Conservation (phyloP, 2,797 vertebrate species). For the Channallabes apus region DNA sequence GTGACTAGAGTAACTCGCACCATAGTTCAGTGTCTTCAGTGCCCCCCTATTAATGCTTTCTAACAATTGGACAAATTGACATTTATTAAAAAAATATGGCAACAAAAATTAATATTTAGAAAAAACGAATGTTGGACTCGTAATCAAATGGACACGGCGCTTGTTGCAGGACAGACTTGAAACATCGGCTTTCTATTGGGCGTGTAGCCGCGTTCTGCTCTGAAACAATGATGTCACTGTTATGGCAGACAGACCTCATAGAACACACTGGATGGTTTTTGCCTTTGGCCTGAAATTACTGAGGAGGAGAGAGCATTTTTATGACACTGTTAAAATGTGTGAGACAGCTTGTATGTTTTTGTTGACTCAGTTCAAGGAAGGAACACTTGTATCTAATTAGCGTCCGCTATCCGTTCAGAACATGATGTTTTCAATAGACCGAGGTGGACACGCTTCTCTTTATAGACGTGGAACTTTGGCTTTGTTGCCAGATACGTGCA, state of each 20-base stretch:
- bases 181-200: conserved; percentile 35
- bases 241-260: conserved; percentile 6
- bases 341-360: conserved; percentile 17
- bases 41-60: conserved; percentile 42
- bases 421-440: not conserved
- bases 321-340: conserved; percentile 16
- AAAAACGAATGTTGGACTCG: conserved; percentile 34
- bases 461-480: not conserved
- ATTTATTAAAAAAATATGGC: conserved; percentile 30
- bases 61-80: conserved; percentile 37
- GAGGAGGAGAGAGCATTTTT: not conserved
- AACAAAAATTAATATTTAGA: not conserved
- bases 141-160: conserved; percentile 40
- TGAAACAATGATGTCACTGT: conserved; percentile 40
- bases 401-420: not conserved
- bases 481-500: not conserved
- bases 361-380: conserved; percentile 14
- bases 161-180: conserved; percentile 31
- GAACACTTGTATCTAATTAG: not conserved
- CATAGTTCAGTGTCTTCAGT: conserved; percentile 22
- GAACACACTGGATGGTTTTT: not conserved
- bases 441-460: not conserved
- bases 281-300: conserved; percentile 18
- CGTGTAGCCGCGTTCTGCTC: conserved; percentile 14
- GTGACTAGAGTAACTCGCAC: not conserved